Conservation (phyloP, 2,113 vertebrate genomes). For the Lophotis ruficrista region DNA sequence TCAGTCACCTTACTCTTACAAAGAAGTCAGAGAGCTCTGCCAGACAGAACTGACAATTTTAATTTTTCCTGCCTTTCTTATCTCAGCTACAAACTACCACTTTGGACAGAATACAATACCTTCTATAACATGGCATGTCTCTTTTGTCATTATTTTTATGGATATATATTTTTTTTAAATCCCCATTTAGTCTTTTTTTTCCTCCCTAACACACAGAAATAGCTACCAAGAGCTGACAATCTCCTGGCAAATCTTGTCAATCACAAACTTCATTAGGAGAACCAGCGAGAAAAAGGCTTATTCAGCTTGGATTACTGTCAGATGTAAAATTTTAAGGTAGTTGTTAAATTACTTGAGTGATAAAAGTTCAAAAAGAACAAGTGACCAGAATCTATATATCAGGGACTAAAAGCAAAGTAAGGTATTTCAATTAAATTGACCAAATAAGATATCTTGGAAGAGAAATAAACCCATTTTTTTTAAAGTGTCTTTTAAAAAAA, state of each 20-base stretch:
- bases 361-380: neutral
- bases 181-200: neutral
- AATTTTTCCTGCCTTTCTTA: neutral
- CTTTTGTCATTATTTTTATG: neutral
- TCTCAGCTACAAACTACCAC: neutral
- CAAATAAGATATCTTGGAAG: neutral
- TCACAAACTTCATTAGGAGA: neutral
- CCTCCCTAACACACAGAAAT: neutral
- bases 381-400: neutral
- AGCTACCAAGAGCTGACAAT: neutral
- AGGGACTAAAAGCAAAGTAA: neutral
- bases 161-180: neutral
- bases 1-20: neutral
- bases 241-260: neutral
- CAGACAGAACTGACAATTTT: neutral
- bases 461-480: neutral
- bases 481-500: accelerated
- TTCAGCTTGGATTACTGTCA: neutral
- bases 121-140: neutral
- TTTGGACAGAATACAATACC: neutral
- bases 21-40: neutral
- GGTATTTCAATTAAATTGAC: neutral
- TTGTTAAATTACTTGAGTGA: neutral
- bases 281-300: neutral
- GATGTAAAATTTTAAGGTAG: neutral